phyloP scores from a whole-genome alignment of 2,113 vertebrate genomes.

The Irena cyanogastra region DNA sequence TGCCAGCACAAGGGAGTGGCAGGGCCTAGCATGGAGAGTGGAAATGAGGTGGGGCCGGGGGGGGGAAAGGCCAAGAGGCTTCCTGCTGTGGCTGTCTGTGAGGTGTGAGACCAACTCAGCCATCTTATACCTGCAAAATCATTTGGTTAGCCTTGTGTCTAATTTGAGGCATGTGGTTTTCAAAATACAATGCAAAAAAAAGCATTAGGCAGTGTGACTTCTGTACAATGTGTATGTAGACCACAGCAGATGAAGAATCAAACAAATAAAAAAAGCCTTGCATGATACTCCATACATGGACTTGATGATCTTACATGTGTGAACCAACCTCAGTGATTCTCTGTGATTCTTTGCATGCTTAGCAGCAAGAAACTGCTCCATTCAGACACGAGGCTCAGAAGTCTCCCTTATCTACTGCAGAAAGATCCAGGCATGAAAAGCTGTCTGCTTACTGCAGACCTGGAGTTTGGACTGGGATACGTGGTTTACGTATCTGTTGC shows the following conservation, averaged over 20 bases:
- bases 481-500: not conserved
- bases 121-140: not conserved
- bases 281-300: not conserved
- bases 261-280: not conserved
- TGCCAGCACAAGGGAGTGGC: not conserved
- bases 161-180: not conserved
- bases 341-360: not conserved
- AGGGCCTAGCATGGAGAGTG: not conserved
- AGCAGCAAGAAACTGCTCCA: not conserved
- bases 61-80: not conserved
- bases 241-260: not conserved
- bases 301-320: not conserved
- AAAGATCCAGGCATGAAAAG: not conserved
- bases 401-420: not conserved
- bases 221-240: not conserved
- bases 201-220: not conserved
- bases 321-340: not conserved
- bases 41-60: not conserved
- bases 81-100: not conserved
- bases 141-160: not conserved
- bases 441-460: not conserved
- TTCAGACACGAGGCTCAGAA: not conserved
- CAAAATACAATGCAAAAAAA: not conserved
- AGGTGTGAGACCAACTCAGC: accelerated
- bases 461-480: not conserved